Evolutionary conservation across 2,113 vertebrate genomes (phyloP), one percentile per base, ranked within the genome.

Genomic region (Anolis carolinensis): DNA sequence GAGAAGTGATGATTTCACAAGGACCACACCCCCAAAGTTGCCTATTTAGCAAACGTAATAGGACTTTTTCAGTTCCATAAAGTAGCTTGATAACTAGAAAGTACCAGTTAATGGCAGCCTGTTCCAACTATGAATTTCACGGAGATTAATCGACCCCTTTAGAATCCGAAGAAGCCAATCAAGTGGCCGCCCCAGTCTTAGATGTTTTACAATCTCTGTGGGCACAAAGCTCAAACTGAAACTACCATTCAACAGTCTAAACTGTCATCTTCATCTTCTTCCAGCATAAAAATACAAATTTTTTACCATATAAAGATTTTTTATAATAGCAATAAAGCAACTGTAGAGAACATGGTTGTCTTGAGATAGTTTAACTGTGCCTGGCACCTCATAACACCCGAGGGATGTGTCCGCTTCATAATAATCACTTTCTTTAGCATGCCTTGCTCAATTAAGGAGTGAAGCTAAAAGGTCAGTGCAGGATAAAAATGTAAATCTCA

Each of bases 311-410:
- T 97, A 97, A 97, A 97, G 95, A 95, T 95, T 96, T 97, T 97
- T 97, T 97, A 97, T 96, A 97, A 97, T 96, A 96, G 96, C 94
- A 96, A 96, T 97, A 97, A 97, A 97, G 93, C 93, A 96, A 95
- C 96, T 97, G 94, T 90, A 91, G 92, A 97, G 96, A 96, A 96
- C 95, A 96, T 96, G 95, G 96, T 96, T 96, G 96, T 95, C 96
- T 96, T 97, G 96, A 96, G 95, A 96, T 96, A 96, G 96, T 94
- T 96, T 97, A 96, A 96, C 95, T 96, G 93, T 95, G 94, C 92
- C 94, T 96, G 94, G 92, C 94, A 86, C 89, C 95, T 96, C 96
- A 96, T 94, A 96, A 95, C 90, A 0, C 95, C 89, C 96, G 90
- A 86, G 96, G 95, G 96, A 96, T 88, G 82, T 90, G 94, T 94